Evolutionary conservation across 2,113 vertebrate genomes (phyloP).

Genomic region (Engystomops pustulosus): DNA sequence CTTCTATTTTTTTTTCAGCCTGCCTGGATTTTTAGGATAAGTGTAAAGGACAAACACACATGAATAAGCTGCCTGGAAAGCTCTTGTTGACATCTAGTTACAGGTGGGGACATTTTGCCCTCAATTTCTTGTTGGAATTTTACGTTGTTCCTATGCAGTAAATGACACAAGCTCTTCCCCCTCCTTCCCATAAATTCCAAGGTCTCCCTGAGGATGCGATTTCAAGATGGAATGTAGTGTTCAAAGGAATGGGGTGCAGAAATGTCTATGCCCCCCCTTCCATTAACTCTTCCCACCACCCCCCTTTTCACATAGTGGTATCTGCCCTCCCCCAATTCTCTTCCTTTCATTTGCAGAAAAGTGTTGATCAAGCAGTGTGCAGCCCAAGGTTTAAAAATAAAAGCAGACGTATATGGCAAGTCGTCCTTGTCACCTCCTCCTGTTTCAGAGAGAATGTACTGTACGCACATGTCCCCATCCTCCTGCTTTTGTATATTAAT

Average conservation of each 20-base stretch:
- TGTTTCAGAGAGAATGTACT: conserved; percentile 64
- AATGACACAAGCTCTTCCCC: conserved; percentile 64
- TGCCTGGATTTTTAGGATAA: conserved; percentile 45
- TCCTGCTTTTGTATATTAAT: conserved; percentile 59
- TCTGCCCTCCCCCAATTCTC: conserved; percentile 61
- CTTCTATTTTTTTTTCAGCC: conserved; percentile 64
- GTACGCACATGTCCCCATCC: conserved; percentile 47
- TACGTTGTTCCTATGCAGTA: conserved; percentile 69
- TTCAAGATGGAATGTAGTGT: conserved; percentile 75
- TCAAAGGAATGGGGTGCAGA: conserved; percentile 65
- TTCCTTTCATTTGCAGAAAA: conserved; percentile 70
- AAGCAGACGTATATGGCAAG: conserved; percentile 73
- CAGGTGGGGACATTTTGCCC: conserved; percentile 52
- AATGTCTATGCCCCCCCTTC: conserved; percentile 58
- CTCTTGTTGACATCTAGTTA: conserved; percentile 57
- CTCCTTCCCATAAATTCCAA: conserved; percentile 53
- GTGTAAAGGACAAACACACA: conserved; percentile 61
- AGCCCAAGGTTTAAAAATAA: conserved; percentile 80
- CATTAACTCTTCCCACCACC: conserved; percentile 39
- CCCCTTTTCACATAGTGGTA: conserved; percentile 19
- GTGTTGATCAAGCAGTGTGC: conserved; percentile 75
- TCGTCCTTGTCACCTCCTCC: conserved; percentile 63
- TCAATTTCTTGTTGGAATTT: conserved; percentile 67
- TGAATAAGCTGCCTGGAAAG: conserved; percentile 61
- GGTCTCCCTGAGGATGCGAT: conserved; percentile 66